Conservation (phyloP, 2,888 invertebrate genomes). For the Stenchaetothrips biformis region DNA sequence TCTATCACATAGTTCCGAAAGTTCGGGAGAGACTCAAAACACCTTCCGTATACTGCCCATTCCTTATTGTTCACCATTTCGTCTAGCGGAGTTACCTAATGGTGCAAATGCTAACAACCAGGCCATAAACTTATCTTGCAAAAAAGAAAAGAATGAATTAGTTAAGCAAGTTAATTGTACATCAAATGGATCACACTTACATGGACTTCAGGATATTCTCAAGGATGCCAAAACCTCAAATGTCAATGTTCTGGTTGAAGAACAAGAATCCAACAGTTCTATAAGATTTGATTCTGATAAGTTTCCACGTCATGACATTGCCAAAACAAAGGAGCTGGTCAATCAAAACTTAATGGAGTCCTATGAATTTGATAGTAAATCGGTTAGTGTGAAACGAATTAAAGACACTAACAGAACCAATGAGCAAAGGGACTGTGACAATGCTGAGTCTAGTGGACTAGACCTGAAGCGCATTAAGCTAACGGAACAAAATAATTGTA, state of each 20-base stretch:
- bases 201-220: conserved; percentile 49
- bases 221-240: conserved; percentile 58
- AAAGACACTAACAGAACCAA: conserved; percentile 49
- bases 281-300: conserved; percentile 54
- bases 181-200: conserved; percentile 34
- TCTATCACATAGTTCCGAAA: conserved; percentile 37
- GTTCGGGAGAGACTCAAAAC: conserved; percentile 36
- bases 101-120: neutral
- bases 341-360: conserved; percentile 47
- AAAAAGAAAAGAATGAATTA: conserved; percentile 27
- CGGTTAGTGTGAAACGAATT: conserved; percentile 45
- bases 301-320: conserved; percentile 51
- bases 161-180: conserved; percentile 40
- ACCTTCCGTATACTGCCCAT: conserved; percentile 38
- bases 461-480: neutral
- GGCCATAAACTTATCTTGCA: conserved; percentile 20
- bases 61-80: conserved; percentile 38
- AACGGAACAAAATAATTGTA: neutral
- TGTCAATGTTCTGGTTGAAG: conserved; percentile 51
- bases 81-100: neutral
- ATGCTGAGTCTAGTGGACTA: conserved; percentile 12
- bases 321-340: conserved; percentile 44
- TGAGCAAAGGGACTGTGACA: conserved; percentile 32
- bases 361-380: conserved; percentile 48
- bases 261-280: conserved; percentile 48